phyloP scores from a whole-genome alignment of 1,140 invertebrate species.

The Eriosoma lanigerum region DNA sequence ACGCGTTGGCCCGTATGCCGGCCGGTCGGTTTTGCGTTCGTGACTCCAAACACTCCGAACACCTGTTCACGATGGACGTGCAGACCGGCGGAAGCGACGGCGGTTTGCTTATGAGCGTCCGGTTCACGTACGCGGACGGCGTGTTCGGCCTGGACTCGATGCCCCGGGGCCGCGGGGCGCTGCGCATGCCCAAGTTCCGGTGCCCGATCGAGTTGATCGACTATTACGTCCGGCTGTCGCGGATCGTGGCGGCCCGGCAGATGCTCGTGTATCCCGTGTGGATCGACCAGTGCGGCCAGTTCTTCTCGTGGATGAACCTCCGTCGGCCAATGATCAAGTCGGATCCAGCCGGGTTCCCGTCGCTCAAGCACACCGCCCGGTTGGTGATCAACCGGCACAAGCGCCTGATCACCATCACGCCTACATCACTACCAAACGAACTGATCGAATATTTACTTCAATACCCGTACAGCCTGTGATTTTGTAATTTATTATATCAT shows the following conservation, averaged over 20 bases:
- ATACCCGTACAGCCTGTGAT: conserved; percentile 49
- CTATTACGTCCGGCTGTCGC: conserved; percentile 42
- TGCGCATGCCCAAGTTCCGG: conserved; percentile 11
- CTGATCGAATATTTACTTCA: conserved; percentile 39
- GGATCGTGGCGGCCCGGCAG: background rate
- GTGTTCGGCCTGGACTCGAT: conserved; percentile 38
- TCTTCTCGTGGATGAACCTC: conserved; percentile 37
- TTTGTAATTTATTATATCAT: too few relatives aligned
- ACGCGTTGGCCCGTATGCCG: background rate
- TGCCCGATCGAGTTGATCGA: conserved; percentile 42
- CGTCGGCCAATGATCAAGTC: conserved; percentile 10
- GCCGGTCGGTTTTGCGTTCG: conserved; percentile 33
- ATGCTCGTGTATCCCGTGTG: conserved; percentile 30
- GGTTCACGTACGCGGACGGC: conserved; percentile 39
- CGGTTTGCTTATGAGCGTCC: background rate
- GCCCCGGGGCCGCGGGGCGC: background rate
- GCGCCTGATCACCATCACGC: conserved; percentile 13
- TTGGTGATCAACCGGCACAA: conserved; percentile 37
- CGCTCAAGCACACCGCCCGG: conserved; percentile 36
- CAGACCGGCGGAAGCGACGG: background rate
- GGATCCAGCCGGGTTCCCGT: conserved; percentile 13
- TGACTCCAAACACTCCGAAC: conserved; percentile 27
- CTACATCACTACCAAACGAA: conserved; percentile 44
- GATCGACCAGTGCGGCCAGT: conserved; percentile 14
- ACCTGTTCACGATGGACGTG: conserved; percentile 45